Evolutionary conservation across 2,113 vertebrate genomes (phyloP).

Genomic region (Salvelinus alpinus): DNA sequence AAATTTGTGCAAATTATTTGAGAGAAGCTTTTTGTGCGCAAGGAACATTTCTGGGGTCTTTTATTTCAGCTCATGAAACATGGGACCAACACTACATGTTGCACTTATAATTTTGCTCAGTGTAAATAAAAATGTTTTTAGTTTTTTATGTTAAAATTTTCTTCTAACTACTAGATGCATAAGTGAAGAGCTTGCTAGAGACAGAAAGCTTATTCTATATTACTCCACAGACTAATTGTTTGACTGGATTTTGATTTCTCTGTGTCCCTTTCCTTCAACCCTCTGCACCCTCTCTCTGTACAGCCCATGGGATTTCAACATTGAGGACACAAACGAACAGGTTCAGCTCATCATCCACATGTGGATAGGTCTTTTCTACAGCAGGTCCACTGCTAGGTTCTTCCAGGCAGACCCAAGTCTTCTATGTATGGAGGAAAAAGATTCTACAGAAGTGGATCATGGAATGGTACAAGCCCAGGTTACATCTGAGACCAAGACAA

Average conservation of each 20-base stretch:
- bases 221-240: slow-evolving; percentile 13
- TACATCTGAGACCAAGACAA: slow-evolving; percentile 15
- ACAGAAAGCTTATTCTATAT: not conserved
- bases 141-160: not conserved
- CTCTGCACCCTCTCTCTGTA: slow-evolving; percentile 6
- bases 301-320: slow-evolving; percentile 84
- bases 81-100: too few relatives aligned
- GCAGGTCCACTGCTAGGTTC: slow-evolving; percentile 73
- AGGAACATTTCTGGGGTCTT: too few relatives aligned
- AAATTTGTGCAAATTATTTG: too few relatives aligned
- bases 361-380: slow-evolving; percentile 96
- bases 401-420: slow-evolving; percentile 61
- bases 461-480: slow-evolving; percentile 3
- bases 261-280: not conserved
- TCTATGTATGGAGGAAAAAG: slow-evolving; percentile 31
- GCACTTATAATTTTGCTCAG: too few relatives aligned
- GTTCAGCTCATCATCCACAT: slow-evolving; percentile 87
- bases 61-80: too few relatives aligned
- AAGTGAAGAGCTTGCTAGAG: not conserved
- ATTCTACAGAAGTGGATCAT: slow-evolving; percentile 21
- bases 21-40: too few relatives aligned
- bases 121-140: not conserved
- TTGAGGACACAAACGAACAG: slow-evolving; percentile 81
- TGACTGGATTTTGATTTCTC: not conserved
- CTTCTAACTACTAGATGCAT: not conserved